Evolutionary conservation across 1,140 invertebrate genomes (phyloP), one percentile per base, ranked within the genome.

Genomic region (Meloidogyne floridensis): DNA sequence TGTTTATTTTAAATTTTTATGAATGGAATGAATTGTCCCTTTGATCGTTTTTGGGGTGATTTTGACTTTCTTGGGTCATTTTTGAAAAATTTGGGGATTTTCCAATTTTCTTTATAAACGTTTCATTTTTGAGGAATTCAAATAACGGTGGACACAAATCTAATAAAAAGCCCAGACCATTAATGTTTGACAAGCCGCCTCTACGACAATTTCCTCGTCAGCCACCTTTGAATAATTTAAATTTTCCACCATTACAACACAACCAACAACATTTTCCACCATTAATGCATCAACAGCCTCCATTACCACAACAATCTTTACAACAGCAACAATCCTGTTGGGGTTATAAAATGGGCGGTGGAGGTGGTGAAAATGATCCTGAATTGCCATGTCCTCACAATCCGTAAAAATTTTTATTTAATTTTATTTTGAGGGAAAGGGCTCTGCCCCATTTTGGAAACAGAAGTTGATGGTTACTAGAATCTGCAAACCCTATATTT

Each of bases 381-480:
- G 88, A 90, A 79, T 75, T 88, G 20, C 89, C 87, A 47, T 80
- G 88, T 65, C 87, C 87, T 18, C 54, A 71, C 18, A 88, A 88
- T 72, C 87, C 87, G 86, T 87, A 74, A 81, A 84, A 81, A 84
- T 80, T 83, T 10, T 82, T 69, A 83, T 32, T 32, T 32, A 32
- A 32, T 32, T 32, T 32, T 32, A 75, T 6, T 32, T 18, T 53
- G 6, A 10, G 13, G 4, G 11, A 20, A 79, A 79, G 9, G 73
- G 75, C 76, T 32, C 32, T 32, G 32, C 32, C 32, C 32, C 32
- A 32, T 32, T 32, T 32, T 32, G 32, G 32, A 32, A 32, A 32
- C 32, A 32, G 32, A 32, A 32, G 32, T 32, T 32, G 32, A 32
- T 32, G 32, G 32, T 32, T 32, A 32, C 32, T 32, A 32, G 32